A percentile compares a stretch with the other conserved stretches of the same genome.
Evolutionary conservation across 2,888 invertebrate species (phyloP).

Genomic region (Drosophila neoperkinsi): DNA sequence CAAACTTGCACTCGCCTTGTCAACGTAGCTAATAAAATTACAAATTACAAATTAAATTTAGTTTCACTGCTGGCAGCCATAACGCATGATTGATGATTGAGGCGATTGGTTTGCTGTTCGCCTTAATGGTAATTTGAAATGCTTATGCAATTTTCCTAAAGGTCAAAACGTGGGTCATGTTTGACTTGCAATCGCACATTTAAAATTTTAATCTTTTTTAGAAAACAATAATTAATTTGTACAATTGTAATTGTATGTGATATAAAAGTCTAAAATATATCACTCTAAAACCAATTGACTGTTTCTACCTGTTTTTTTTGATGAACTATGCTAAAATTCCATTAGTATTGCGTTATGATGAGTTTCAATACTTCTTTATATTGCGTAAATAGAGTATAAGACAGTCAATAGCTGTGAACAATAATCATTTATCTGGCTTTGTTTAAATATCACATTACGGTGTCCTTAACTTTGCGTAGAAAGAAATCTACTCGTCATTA

Average conservation of each 20-base stretch:
- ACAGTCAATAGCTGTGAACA: not conserved
- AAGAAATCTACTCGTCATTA: conserved; percentile 51
- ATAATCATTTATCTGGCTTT: conserved; percentile 5
- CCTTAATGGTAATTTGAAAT: conserved; percentile 40
- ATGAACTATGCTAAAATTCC: not conserved
- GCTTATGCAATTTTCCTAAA: conserved; percentile 11
- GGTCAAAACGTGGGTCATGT: not conserved
- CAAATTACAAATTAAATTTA: conserved; percentile 72
- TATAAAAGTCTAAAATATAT: not conserved
- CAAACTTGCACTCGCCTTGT: conserved; percentile 45
- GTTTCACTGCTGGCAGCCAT: conserved; percentile 45
- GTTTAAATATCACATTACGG: conserved; percentile 4
- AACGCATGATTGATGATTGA: conserved; percentile 70
- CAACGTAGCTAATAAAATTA: conserved; percentile 66
- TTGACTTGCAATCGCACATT: not conserved
- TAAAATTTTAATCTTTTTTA: not conserved
- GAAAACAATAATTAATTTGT: not conserved
- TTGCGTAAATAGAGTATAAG: not conserved
- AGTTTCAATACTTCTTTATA: not conserved
- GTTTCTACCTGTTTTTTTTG: not conserved
- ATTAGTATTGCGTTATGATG: not conserved
- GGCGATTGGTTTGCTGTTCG: conserved; percentile 10
- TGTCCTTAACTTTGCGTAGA: conserved; percentile 4
- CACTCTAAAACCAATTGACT: not conserved
- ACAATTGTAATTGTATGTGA: not conserved